Conservation (phyloP, 2,888 invertebrate genomes). For the Ophonus ardosiacus region DNA sequence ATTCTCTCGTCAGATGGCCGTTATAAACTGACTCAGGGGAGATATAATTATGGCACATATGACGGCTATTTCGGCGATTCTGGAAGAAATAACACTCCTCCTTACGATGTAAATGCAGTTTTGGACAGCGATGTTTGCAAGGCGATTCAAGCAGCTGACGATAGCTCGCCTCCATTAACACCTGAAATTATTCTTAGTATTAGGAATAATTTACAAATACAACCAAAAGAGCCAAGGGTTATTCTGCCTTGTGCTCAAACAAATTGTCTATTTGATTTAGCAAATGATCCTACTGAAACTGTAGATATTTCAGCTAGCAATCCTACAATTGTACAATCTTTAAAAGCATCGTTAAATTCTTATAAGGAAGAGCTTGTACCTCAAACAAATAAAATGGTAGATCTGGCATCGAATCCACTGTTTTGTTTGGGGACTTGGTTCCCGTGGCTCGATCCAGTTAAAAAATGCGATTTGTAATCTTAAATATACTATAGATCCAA, state of each 20-base stretch:
- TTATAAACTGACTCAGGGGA: constrained; percentile 72
- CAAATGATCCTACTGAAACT: constrained; percentile 65
- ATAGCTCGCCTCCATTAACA: background rate
- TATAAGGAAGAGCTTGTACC: constrained; percentile 53
- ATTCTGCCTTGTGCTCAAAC: constrained; percentile 12
- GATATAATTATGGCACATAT: constrained; percentile 42
- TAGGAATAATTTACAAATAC: constrained; percentile 2
- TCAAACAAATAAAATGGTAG: constrained; percentile 60
- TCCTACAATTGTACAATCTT: constrained; percentile 55
- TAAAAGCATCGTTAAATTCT: constrained; percentile 61
- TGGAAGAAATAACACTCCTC: constrained; percentile 19
- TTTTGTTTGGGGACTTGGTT: constrained; percentile 63
- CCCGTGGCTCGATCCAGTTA: constrained; percentile 65
- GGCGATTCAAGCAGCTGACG: background rate
- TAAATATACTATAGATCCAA: no score
- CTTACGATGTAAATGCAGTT: constrained; percentile 50
- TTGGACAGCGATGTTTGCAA: constrained; percentile 60
- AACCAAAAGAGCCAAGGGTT: background rate
- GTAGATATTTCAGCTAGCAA: constrained; percentile 58
- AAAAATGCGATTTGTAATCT: constrained; percentile 9
- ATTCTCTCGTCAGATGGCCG: constrained; percentile 70
- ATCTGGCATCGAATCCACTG: constrained; percentile 61
- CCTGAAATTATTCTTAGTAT: background rate
- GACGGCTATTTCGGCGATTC: constrained; percentile 52
- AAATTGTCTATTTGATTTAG: constrained; percentile 64